phyloP scores from a whole-genome alignment of 2,113 vertebrate species.

The Corythornis madagascariensis region DNA sequence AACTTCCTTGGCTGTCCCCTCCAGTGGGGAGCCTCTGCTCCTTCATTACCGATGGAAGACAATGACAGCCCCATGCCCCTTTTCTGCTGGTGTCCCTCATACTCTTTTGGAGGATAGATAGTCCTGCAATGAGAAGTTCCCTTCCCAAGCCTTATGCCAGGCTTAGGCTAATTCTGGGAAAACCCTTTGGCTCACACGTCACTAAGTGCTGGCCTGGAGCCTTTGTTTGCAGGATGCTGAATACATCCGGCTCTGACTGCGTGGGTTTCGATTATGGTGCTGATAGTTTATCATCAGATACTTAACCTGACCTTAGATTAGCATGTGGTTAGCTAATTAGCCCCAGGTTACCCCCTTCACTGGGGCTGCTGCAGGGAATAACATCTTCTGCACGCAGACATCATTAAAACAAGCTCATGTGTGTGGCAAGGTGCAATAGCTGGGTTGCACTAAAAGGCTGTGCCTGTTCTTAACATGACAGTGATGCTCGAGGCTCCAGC shows the following conservation, averaged over 20 bases:
- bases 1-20: neutral
- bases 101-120: neutral
- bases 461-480: neutral
- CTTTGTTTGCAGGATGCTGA: neutral
- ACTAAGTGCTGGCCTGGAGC: neutral
- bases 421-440: neutral
- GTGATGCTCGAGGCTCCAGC: accelerated
- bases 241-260: neutral
- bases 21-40: neutral
- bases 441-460: neutral
- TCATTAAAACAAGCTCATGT: neutral
- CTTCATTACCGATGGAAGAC: accelerated
- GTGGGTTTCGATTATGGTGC: neutral
- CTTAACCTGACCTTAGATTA: neutral
- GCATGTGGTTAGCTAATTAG: neutral
- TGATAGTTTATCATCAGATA: neutral
- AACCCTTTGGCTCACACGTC: neutral
- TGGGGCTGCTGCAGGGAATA: neutral
- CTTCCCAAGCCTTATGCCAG: neutral
- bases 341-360: neutral
- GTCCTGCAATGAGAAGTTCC: neutral
- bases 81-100: neutral
- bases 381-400: neutral
- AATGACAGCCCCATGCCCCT: neutral
- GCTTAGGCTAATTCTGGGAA: slow-evolving; percentile 1